Evolutionary conservation across 2,797 vertebrate genomes (phyloP).

Genomic region (Chelon labrosus): DNA sequence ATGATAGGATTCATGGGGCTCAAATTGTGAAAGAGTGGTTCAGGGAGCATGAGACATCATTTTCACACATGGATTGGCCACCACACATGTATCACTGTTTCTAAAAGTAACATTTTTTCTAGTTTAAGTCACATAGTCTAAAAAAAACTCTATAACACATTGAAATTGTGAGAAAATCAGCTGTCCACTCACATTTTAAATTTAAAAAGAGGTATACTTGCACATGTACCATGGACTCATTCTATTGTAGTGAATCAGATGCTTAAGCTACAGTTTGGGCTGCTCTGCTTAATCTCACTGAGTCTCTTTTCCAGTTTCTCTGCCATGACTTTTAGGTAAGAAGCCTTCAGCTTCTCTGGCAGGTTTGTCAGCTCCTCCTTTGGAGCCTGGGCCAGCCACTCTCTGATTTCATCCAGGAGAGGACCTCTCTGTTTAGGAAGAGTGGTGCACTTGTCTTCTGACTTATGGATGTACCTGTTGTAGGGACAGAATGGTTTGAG

Average conservation of each 20-base stretch:
- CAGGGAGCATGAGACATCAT: too few relatives aligned
- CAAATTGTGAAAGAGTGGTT: too few relatives aligned
- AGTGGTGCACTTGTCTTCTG: rapidly evolving
- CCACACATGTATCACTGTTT: too few relatives aligned
- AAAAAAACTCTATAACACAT: too few relatives aligned
- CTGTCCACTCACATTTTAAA: too few relatives aligned
- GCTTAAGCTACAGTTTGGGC: constrained; percentile 32
- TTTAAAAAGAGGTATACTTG: neutral
- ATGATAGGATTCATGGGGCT: too few relatives aligned
- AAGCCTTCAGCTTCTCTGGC: constrained; percentile 46
- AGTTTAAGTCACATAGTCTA: too few relatives aligned
- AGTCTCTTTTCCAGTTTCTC: constrained; percentile 52
- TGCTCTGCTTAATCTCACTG: constrained; percentile 25
- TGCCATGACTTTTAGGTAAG: constrained; percentile 19
- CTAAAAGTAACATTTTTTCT: too few relatives aligned
- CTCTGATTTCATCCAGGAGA: constrained; percentile 43
- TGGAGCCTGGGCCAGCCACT: constrained; percentile 51
- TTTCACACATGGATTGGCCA: too few relatives aligned
- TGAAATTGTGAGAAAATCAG: too few relatives aligned
- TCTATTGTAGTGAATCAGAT: neutral
- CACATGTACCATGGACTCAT: neutral
- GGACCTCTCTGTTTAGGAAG: constrained; percentile 6
- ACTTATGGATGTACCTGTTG: constrained; percentile 35
- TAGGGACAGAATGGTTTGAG: neutral
- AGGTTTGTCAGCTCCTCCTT: constrained; percentile 54